These are phyloP conservation scores for Aromia moschata DNA, from an alignment of 2,888 invertebrate genomes.

Conservation along the genomic window DNA sequence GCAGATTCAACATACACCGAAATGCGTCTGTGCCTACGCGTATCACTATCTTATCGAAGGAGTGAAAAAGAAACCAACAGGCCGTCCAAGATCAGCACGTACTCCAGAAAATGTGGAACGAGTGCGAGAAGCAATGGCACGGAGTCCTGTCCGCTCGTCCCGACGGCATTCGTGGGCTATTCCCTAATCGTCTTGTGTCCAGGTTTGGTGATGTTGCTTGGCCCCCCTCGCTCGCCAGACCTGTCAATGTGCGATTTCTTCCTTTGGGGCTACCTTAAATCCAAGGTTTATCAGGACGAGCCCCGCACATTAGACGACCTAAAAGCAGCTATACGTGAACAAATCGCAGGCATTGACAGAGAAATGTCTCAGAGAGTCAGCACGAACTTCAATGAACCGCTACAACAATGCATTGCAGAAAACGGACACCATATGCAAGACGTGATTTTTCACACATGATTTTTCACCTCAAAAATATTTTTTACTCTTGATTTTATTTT, in stretches of 20 bases:
- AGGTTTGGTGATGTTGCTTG: too few species aligned
- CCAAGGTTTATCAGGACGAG: slow-evolving; percentile 13
- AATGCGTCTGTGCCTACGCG: neutral
- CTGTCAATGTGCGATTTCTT: neutral
- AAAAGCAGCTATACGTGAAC: slow-evolving; percentile 24
- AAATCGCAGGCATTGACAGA: slow-evolving; percentile 23
- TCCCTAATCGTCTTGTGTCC: too few species aligned
- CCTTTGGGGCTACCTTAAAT: neutral
- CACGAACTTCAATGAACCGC: slow-evolving; percentile 24
- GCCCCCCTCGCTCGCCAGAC: neutral
- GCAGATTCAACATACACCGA: neutral
- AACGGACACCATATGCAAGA: slow-evolving; percentile 21
- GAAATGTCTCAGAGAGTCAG: slow-evolving; percentile 22
- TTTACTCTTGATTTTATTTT: too few species aligned
- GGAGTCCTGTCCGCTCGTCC: neutral
- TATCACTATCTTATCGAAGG: neutral
- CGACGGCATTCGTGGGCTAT: neutral
- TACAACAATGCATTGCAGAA: slow-evolving; percentile 27
- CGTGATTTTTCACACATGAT: slow-evolving; percentile 17
- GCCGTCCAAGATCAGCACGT: too few species aligned
- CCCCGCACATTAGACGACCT: slow-evolving; percentile 19
- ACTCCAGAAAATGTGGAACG: neutral
- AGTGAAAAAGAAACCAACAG: too few species aligned
- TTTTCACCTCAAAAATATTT: too few species aligned
- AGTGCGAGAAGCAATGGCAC: neutral